phyloP scores from a whole-genome alignment of 2,888 invertebrate species.

The Chymomyza caudatula region DNA sequence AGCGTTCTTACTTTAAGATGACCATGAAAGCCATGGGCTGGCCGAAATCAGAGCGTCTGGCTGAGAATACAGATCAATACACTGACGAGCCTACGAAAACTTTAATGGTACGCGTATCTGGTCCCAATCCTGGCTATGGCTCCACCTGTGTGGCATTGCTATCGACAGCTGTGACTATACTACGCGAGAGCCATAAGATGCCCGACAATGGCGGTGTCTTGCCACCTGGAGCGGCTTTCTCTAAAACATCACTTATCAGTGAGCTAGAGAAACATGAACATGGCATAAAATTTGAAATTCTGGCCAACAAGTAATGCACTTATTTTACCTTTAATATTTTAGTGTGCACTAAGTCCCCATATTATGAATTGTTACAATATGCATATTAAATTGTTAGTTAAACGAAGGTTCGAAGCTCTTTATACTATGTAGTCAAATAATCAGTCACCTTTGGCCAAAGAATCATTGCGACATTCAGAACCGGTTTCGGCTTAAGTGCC shows the following conservation, averaged over 20 bases:
- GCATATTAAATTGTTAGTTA: neutral
- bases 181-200: conserved; percentile 87
- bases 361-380: neutral
- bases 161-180: conserved; percentile 85
- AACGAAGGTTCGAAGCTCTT: neutral
- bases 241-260: conserved; percentile 87
- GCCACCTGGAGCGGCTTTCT: conserved; percentile 91
- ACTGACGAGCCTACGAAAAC: conserved; percentile 82
- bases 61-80: conserved; percentile 79
- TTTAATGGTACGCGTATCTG: conserved; percentile 82
- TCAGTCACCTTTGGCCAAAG: neutral
- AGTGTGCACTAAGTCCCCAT: neutral
- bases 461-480: neutral
- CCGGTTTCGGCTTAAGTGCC: neutral
- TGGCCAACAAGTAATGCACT: conserved; percentile 71
- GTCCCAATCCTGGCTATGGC: conserved; percentile 84
- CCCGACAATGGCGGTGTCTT: conserved; percentile 92
- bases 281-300: conserved; percentile 85
- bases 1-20: conserved; percentile 82
- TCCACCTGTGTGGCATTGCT: conserved; percentile 87
- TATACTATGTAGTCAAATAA: neutral
- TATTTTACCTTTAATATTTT: neutral
- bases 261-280: conserved; percentile 83
- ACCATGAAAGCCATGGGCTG: conserved; percentile 89
- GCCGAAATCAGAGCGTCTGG: conserved; percentile 81